phyloP scores from a whole-genome alignment of 2,888 invertebrate species.

The Vandiemenella viatica region DNA sequence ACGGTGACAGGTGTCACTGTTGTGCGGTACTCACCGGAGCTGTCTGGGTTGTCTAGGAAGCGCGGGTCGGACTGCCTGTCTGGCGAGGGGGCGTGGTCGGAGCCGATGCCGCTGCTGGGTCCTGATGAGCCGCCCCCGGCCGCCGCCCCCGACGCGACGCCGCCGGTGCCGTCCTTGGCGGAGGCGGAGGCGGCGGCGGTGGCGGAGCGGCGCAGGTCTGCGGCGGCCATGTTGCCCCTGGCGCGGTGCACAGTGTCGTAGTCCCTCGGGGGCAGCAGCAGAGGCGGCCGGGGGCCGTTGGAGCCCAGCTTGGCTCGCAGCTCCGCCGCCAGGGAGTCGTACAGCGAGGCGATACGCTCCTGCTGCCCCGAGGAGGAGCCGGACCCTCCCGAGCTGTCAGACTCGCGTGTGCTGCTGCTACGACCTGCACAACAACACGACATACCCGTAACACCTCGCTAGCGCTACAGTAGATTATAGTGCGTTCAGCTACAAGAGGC shows the following conservation, averaged over 20 bases:
- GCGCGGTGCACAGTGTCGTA: conserved; percentile 82
- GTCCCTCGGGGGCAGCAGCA: conserved; percentile 81
- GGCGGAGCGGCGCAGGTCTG: no score
- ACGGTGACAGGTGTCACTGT: no score
- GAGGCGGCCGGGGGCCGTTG: conserved; percentile 43
- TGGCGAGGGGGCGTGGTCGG: conserved; percentile 75
- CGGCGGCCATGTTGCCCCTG: conserved; percentile 57
- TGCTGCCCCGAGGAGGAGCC: conserved; percentile 15
- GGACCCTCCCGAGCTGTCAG: conserved; percentile 20
- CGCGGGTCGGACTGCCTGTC: conserved; percentile 36
- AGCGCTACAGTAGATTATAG: no score
- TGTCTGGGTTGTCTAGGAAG: conserved; percentile 43
- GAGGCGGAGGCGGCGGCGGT: no score
- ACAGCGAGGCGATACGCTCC: conserved; percentile 49
- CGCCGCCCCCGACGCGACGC: no score
- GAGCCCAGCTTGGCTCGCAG: conserved; percentile 57
- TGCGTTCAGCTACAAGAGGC: no score
- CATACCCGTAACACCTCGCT: no score
- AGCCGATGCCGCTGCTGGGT: conserved; percentile 57
- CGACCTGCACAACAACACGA: no score
- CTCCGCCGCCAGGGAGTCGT: conserved; percentile 85
- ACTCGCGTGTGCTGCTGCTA: conserved; percentile 19
- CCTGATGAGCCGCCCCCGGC: conserved; percentile 36
- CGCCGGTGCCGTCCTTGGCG: no score
- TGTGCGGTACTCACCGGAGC: conserved; percentile 44